A percentile compares a stretch with the other conserved stretches of the same genome.
These are phyloP conservation scores for Erythrolamprus reginae DNA, from an alignment of 2,113 vertebrate species.

Conservation along the genomic window DNA sequence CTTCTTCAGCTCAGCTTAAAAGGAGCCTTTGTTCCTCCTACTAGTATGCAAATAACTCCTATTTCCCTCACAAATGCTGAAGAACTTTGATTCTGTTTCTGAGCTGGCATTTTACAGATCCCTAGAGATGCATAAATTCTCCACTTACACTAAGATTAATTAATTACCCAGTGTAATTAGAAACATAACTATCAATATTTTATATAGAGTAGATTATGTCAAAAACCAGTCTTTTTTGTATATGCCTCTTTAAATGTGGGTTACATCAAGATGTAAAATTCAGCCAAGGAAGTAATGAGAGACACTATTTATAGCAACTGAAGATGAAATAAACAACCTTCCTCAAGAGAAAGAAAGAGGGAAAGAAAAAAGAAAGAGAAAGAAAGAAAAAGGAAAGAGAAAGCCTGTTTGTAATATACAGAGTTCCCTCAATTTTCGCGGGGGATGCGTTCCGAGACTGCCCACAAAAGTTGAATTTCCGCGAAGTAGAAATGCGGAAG, in stretches of 20 bases:
- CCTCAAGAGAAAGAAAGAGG: not conserved
- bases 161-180: slow-evolving; percentile 35
- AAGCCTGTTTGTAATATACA: not conserved
- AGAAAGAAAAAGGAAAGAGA: not conserved
- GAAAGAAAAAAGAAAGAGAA: not conserved
- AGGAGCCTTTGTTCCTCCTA: not conserved
- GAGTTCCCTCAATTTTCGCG: too few relatives aligned
- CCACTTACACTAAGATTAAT: slow-evolving; percentile 45
- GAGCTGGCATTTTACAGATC: slow-evolving; percentile 28
- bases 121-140: slow-evolving; percentile 23
- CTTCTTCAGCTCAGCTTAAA: not conserved
- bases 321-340: not conserved
- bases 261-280: not conserved
- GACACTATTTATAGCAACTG: not conserved
- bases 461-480: too few relatives aligned
- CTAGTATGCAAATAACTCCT: not conserved
- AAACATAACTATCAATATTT: not conserved
- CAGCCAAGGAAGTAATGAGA: not conserved
- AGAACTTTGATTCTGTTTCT: slow-evolving; percentile 7
- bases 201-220: slow-evolving; percentile 17
- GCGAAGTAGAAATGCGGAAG: too few relatives aligned
- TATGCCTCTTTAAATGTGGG: slow-evolving; percentile 1
- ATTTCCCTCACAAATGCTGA: not conserved
- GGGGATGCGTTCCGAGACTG: too few relatives aligned
- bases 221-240: slow-evolving; percentile 19